phyloP scores from a whole-genome alignment of 2,797 vertebrate genomes.

The Cygnus olor region DNA sequence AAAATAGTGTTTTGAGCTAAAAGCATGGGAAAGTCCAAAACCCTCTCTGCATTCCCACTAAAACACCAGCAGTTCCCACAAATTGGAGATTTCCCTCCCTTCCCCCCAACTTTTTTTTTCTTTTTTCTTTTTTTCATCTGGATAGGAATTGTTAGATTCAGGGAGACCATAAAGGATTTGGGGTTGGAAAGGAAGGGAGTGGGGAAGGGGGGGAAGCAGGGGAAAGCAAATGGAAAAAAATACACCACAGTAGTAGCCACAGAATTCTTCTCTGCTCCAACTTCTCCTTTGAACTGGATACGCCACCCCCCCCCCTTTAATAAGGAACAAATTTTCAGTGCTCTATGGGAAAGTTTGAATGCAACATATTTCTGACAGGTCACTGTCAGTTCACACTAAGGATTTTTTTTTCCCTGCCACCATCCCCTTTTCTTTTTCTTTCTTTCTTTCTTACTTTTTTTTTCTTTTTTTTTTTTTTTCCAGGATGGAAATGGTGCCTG shows the following conservation, averaged over 20 bases:
- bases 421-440: background rate
- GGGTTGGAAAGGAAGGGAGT: background rate
- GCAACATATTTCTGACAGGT: constrained; percentile 53
- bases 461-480: background rate
- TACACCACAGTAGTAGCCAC: constrained; percentile 54
- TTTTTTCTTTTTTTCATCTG: background rate
- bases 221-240: constrained; percentile 41
- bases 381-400: constrained; percentile 53
- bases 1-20: constrained; percentile 49
- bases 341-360: constrained; percentile 63
- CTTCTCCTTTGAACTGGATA: constrained; percentile 42
- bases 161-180: background rate
- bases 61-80: constrained; percentile 67
- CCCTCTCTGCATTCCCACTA: constrained; percentile 45
- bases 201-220: background rate
- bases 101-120: background rate
- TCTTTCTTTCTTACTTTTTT: background rate
- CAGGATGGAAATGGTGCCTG: background rate
- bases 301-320: background rate
- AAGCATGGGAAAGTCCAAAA: constrained; percentile 67
- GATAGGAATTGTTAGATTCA: background rate
- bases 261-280: constrained; percentile 39
- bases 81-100: constrained; percentile 61
- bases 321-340: constrained; percentile 64
- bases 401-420: background rate